Evolutionary conservation across 2,797 vertebrate species (phyloP), one percentile per base, ranked within the genome.

Genomic region (Sitta carolinensis): DNA sequence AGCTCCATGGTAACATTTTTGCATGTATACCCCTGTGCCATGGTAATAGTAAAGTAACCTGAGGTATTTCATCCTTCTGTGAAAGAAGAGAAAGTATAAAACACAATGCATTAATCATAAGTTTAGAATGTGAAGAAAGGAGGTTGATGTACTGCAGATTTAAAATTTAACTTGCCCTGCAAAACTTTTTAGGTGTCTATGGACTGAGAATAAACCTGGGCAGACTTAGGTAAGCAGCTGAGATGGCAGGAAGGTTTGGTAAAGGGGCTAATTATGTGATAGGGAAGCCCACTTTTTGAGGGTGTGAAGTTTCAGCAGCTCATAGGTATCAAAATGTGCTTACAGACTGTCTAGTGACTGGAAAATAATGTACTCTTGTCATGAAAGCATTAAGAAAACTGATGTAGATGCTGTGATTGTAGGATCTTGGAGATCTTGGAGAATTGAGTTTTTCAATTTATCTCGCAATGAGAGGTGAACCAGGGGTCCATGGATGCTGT

Each of bases 1-100:
- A 73, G 70, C 90, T 95, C 94, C 93, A 86, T 95, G 93, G 93
- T 42, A 93, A 95, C 94, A 88, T 52, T 93, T 95, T 90, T 93
- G 58, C 48, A 34, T 79, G 51, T 48, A 30, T 76, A 30, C 43
- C 62, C 91, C 86, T 78, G 78, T 38, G 69, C 83, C 69, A 52
- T 57, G 85, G 80, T 66, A 93, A 93, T 86, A 75, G 66, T 64
- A 64, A 85, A 85, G 51, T 82, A 84, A 93, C 79, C 48, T 73
- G 54, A 88, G 61, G 74, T 84, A 90, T 95, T 93, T 84, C 48
- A 69, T 84, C 59, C 83, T 75, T 78, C 66, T 76, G 23, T 63
- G 83, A 90, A 94, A 67, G 58, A 78, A 75, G 40, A 43, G 32
- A 88, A 84, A 84, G 48, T 67, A 19, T 79, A 78, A 93, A 67